phyloP scores from a whole-genome alignment of 2,113 vertebrate species.

The Anolis carolinensis region DNA sequence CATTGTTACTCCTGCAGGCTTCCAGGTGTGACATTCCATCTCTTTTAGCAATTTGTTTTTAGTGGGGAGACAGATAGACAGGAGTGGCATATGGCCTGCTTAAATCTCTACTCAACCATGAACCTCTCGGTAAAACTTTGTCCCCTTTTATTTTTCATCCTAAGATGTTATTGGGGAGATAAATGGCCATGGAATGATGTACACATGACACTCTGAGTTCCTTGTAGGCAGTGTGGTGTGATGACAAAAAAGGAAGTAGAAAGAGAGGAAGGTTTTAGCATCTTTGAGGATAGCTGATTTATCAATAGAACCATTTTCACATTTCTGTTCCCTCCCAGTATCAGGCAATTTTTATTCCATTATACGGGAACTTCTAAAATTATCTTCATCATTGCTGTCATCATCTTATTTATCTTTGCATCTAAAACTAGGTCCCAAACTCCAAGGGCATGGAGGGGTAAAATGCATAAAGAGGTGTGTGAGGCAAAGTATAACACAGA shows the following conservation, averaged over 20 bases:
- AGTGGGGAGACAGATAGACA: neutral
- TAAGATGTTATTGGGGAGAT: too few species aligned
- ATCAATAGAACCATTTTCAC: slow-evolving; percentile 16
- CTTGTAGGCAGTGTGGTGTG: neutral
- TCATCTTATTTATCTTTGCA: slow-evolving; percentile 27
- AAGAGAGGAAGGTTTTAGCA: too few species aligned
- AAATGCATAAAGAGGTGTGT: slow-evolving; percentile 27
- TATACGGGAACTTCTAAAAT: neutral
- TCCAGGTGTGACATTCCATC: too few species aligned
- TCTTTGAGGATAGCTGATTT: too few species aligned
- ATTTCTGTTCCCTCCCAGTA: slow-evolving; percentile 24
- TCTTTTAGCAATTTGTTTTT: too few species aligned
- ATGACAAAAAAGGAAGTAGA: neutral
- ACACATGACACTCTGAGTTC: neutral
- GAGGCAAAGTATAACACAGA: slow-evolving; percentile 33
- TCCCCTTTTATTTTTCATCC: too few species aligned
- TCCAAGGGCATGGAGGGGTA: neutral
- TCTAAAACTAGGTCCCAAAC: neutral
- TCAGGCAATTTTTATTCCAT: slow-evolving; percentile 17
- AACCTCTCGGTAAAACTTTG: neutral
- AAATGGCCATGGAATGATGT: neutral
- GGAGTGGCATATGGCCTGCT: too few species aligned
- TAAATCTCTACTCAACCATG: neutral
- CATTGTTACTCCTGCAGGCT: too few species aligned
- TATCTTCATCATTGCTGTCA: neutral